phyloP scores from a whole-genome alignment of 2,113 vertebrate genomes.

The Uria lomvia region DNA sequence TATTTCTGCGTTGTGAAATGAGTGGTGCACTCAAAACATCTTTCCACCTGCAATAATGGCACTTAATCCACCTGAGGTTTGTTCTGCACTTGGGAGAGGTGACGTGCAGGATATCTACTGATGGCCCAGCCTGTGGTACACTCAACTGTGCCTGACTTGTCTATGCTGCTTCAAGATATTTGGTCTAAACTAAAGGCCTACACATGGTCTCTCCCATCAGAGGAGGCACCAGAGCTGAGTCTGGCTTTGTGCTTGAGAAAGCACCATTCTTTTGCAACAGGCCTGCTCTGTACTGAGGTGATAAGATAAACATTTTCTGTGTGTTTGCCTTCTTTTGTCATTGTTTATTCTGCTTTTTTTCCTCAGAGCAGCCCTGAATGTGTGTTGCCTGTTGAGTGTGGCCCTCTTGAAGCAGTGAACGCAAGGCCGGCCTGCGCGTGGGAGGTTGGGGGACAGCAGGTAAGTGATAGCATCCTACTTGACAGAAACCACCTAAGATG shows the following conservation, averaged over 20 bases:
- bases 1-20: not conserved
- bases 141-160: not conserved
- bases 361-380: not conserved
- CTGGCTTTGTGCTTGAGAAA: not conserved
- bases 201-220: not conserved
- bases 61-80: not conserved
- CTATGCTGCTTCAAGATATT: not conserved
- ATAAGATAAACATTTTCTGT: not conserved
- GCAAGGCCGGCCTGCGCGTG: not conserved
- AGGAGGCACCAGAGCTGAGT: not conserved
- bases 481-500: not conserved
- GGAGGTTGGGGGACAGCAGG: not conserved
- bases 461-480: not conserved
- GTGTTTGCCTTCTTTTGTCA: not conserved
- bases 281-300: not conserved
- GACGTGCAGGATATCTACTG: not conserved
- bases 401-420: not conserved
- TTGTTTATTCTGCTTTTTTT: not conserved
- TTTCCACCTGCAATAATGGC: not conserved
- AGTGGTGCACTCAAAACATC: not conserved
- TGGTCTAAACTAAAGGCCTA: not conserved
- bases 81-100: not conserved
- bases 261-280: not conserved
- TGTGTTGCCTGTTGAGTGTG: not conserved
- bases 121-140: fast-evolving